Conservation (phyloP, 2,888 invertebrate genomes). For the Seladonia tumulorum region DNA sequence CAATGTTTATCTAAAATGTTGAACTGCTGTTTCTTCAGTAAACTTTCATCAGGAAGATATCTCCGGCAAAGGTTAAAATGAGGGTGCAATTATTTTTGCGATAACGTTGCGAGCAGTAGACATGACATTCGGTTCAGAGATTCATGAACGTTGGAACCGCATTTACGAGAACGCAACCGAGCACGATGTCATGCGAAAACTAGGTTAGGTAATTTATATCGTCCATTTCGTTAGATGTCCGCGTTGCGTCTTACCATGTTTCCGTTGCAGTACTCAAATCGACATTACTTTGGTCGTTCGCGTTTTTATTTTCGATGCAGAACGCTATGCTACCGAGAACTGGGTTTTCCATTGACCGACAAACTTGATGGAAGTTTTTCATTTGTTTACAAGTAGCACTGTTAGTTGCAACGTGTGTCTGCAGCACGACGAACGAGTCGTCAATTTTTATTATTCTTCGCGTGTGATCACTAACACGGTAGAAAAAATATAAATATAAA, state of each 20-base stretch:
- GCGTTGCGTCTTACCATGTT: slow-evolving; percentile 33
- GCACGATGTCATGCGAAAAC: slow-evolving; percentile 27
- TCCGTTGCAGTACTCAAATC: slow-evolving; percentile 22
- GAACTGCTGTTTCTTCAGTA: neutral
- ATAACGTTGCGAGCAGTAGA: slow-evolving; percentile 1
- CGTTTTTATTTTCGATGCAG: slow-evolving; percentile 31
- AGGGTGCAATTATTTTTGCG: slow-evolving; percentile 5
- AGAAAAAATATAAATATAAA: neutral
- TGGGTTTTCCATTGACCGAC: neutral
- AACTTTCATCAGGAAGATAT: neutral
- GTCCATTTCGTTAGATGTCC: slow-evolving; percentile 34
- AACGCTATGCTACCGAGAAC: neutral
- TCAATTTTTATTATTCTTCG: neutral
- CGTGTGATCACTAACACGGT: neutral
- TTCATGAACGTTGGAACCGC: slow-evolving; percentile 8
- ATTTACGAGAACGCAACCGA: slow-evolving; percentile 7
- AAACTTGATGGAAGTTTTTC: neutral
- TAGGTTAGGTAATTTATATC: slow-evolving; percentile 48
- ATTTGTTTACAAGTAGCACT: neutral
- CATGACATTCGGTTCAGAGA: slow-evolving; percentile 3
- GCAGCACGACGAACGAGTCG: neutral
- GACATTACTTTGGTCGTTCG: slow-evolving; percentile 28
- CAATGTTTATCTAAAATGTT: neutral
- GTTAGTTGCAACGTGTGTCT: neutral
- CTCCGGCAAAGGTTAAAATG: neutral